phyloP scores from a whole-genome alignment of 1,140 invertebrate genomes.

The Globodera rostochiensis region DNA sequence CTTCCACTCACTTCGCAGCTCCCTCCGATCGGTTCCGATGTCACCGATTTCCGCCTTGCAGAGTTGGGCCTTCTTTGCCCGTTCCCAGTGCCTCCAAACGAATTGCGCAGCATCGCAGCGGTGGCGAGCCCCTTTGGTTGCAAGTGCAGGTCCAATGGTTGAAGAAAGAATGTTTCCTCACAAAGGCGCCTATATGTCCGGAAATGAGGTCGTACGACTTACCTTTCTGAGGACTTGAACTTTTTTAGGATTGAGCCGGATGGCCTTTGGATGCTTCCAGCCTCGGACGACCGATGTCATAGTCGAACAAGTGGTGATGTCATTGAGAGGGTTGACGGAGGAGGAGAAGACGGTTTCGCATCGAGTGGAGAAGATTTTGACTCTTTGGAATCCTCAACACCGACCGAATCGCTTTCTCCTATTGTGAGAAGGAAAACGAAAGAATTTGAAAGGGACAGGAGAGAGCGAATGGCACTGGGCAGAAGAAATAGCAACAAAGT shows the following conservation, averaged over 20 bases:
- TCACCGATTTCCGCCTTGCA: conserved; percentile 23
- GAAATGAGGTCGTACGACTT: conserved; percentile 3
- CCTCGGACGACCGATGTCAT: too few species aligned
- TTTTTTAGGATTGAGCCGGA: too few species aligned
- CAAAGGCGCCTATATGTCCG: conserved; percentile 23
- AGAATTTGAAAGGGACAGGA: neutral
- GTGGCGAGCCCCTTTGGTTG: conserved; percentile 17
- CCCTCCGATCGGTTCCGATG: neutral
- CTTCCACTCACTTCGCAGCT: neutral
- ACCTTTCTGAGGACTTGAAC: too few species aligned
- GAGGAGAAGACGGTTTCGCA: neutral
- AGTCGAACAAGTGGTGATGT: too few species aligned
- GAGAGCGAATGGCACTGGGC: too few species aligned
- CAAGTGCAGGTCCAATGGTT: conserved; percentile 30
- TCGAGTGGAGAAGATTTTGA: neutral
- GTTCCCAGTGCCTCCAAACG: neutral
- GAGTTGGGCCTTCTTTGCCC: conserved; percentile 10
- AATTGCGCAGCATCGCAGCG: neutral
- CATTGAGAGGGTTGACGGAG: neutral
- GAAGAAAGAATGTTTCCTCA: conserved; percentile 26
- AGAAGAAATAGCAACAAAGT: conserved; percentile 3
- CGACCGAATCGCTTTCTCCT: too few species aligned
- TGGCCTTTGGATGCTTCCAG: too few species aligned
- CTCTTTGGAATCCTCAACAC: neutral
- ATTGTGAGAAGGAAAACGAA: neutral